A percentile compares a stretch with the other conserved stretches of the same genome.
These are phyloP conservation scores for Griposia aprilina DNA, from an alignment of 2,888 invertebrate species.

Conservation along the genomic window DNA sequence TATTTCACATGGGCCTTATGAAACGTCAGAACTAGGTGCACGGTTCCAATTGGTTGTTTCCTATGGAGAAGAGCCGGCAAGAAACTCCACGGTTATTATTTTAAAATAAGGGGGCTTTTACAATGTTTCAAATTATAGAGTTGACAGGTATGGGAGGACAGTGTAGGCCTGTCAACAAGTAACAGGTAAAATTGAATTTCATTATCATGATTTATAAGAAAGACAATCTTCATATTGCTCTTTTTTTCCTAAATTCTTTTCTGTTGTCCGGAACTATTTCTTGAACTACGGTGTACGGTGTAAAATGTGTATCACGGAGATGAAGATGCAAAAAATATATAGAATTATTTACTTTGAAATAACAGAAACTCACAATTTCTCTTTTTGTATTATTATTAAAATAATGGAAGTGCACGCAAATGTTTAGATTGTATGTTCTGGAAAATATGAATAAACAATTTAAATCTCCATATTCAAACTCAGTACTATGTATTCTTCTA, in stretches of 20 bases:
- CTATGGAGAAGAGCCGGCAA: too few relatives aligned
- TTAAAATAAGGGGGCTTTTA: too few relatives aligned
- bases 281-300: neutral
- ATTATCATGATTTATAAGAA: neutral
- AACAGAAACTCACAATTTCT: neutral
- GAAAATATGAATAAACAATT: neutral
- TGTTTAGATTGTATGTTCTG: neutral
- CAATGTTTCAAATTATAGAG: too few relatives aligned
- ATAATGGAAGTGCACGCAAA: neutral
- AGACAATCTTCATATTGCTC: neutral
- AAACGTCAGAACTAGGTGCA: too few relatives aligned
- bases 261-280: neutral
- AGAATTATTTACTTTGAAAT: neutral
- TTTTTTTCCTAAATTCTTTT: too few relatives aligned
- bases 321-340: neutral
- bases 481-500: neutral
- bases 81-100: too few relatives aligned
- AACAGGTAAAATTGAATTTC: too few relatives aligned
- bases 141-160: too few relatives aligned
- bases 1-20: too few relatives aligned
- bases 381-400: neutral
- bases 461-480: neutral
- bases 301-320: neutral
- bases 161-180: too few relatives aligned
- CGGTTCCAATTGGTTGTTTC: too few relatives aligned